Evolutionary conservation across 2,888 invertebrate species (phyloP).

Genomic region (Holacanthella duospinosa): DNA sequence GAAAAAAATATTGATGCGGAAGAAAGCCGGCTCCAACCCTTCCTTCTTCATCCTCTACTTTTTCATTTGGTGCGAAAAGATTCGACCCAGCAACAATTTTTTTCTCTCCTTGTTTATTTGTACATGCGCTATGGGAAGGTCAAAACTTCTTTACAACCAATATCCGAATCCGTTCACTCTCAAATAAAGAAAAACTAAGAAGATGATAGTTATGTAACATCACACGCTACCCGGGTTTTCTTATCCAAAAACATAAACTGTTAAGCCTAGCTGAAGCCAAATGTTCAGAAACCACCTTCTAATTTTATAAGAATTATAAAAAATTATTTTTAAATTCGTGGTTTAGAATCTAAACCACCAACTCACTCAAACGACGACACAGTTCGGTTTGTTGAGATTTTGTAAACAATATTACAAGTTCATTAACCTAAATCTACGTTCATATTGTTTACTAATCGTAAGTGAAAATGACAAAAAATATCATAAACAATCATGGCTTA

Average conservation of each 20-base stretch:
- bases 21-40: neutral
- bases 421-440: neutral
- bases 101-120: constrained; percentile 23
- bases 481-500: too few species aligned
- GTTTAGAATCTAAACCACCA: too few species aligned
- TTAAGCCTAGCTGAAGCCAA: too few species aligned
- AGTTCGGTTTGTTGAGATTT: neutral
- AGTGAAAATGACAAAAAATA: too few species aligned
- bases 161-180: too few species aligned
- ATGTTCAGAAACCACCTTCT: too few species aligned
- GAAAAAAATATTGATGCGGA: neutral
- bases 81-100: neutral
- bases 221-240: neutral
- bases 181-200: too few species aligned
- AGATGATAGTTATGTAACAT: too few species aligned
- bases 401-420: neutral
- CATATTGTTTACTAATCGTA: too few species aligned
- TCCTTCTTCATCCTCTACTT: neutral
- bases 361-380: neutral
- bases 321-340: too few species aligned
- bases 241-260: too few species aligned
- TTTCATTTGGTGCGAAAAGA: neutral
- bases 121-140: constrained; percentile 28
- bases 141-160: neutral
- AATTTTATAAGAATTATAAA: too few species aligned